Percentiles rank a stretch among this genome's conserved stretches.
Evolutionary conservation across 2,113 vertebrate genomes (phyloP).

Genomic region (Pseudopodoces humilis): DNA sequence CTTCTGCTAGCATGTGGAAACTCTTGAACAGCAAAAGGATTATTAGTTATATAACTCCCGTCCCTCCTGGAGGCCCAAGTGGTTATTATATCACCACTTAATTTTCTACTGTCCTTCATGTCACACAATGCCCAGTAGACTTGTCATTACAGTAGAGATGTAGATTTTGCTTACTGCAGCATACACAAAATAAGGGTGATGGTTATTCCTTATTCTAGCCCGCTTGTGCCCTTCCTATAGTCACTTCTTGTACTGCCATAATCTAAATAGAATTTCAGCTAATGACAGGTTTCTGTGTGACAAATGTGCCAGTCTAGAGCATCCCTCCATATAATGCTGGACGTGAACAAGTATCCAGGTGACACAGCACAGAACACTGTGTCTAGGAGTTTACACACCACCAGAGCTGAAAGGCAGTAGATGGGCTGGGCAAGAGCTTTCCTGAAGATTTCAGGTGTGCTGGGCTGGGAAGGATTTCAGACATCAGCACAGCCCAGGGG

Average conservation of each 20-base stretch:
- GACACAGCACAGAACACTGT: neutral
- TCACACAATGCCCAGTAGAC: neutral
- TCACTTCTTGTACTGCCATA: neutral
- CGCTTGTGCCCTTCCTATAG: neutral
- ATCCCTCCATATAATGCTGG: neutral
- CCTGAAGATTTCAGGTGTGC: neutral
- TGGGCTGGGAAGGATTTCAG: neutral
- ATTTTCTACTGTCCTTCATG: neutral
- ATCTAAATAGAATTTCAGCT: neutral
- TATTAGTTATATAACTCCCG: neutral
- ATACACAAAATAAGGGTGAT: neutral
- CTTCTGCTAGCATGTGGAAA: constrained; percentile 10
- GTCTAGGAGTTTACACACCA: neutral
- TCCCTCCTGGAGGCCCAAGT: neutral
- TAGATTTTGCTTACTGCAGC: neutral
- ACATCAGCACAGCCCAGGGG: neutral
- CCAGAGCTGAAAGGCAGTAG: neutral
- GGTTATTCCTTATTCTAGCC: neutral
- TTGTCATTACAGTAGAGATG: neutral
- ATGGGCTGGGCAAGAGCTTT: neutral
- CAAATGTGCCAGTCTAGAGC: neutral
- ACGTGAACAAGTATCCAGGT: neutral
- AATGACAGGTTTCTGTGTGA: neutral
- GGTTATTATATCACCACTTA: neutral
- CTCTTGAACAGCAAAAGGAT: neutral